Percentiles rank a stretch among this genome's conserved stretches.
phyloP scores from a whole-genome alignment of 2,797 vertebrate genomes.

The Pseudochaenichthys georgianus region DNA sequence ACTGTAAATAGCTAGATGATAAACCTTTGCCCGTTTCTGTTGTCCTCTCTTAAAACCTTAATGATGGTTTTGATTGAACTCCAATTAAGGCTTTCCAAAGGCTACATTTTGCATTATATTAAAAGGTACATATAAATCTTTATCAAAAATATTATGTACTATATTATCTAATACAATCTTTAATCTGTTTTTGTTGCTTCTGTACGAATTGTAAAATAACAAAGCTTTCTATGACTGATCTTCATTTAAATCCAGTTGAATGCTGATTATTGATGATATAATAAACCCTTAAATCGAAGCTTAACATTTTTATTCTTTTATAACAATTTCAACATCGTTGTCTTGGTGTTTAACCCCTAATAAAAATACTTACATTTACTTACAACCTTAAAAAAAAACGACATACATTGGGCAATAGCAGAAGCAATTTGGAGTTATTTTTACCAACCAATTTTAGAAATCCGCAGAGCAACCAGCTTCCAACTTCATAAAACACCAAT shows the following conservation, averaged over 20 bases:
- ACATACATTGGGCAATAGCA: neutral
- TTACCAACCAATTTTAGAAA: constrained; percentile 58
- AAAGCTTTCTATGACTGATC: neutral
- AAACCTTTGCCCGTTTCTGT: neutral
- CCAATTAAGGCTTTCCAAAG: neutral
- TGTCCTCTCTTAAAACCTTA: neutral
- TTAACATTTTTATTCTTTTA: neutral
- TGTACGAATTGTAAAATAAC: neutral
- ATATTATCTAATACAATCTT: neutral
- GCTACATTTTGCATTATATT: neutral
- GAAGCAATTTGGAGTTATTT: constrained; percentile 68
- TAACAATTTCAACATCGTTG: neutral
- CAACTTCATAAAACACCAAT: constrained; percentile 68
- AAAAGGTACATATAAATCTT: no score
- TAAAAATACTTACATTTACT: constrained; percentile 13
- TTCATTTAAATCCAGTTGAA: neutral
- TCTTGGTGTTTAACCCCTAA: neutral
- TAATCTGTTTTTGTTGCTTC: neutral
- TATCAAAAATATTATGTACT: neutral
- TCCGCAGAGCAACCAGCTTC: constrained; percentile 66
- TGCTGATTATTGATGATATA: neutral
- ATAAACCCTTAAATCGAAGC: neutral
- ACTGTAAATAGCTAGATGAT: neutral
- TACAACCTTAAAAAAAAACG: neutral
- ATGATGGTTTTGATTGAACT: neutral